A percentile compares a stretch with the other conserved stretches of the same genome.
Evolutionary conservation across 2,797 vertebrate species (phyloP).

Genomic region (Cossypha heuglini): DNA sequence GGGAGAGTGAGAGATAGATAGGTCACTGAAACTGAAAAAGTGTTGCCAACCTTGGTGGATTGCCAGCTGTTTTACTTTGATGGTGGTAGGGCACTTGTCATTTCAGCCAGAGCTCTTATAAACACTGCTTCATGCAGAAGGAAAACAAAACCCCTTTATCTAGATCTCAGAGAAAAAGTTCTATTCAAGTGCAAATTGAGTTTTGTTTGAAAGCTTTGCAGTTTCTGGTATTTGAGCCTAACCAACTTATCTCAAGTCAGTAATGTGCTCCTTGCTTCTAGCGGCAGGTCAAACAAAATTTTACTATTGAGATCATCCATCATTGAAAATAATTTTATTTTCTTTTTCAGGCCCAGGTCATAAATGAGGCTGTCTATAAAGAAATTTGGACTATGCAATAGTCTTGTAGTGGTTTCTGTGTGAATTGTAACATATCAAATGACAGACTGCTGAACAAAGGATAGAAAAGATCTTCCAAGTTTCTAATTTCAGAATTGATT

Average conservation of each 20-base stretch:
- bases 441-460: not conserved
- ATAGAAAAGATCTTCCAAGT: not conserved
- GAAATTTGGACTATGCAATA: not conserved
- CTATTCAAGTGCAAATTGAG: not conserved
- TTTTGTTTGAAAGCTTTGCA: not conserved
- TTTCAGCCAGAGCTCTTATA: not conserved
- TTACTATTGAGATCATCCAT: not conserved
- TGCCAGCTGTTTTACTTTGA: not conserved
- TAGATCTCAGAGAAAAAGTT: not conserved
- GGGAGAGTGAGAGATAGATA: not conserved
- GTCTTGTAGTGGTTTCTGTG: not conserved
- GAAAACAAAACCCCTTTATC: not conserved
- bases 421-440: not conserved
- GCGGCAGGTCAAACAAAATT: not conserved
- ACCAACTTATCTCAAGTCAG: not conserved
- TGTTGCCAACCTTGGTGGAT: not conserved
- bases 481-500: not conserved
- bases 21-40: not conserved
- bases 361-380: constrained; percentile 7
- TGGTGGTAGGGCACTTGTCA: not conserved
- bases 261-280: not conserved
- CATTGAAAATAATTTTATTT: not conserved
- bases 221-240: constrained; percentile 7
- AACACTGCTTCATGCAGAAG: not conserved
- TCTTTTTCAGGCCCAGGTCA: not conserved